Percentiles rank a stretch among this genome's conserved stretches.
Conservation (phyloP, 2,113 vertebrate species). For the Sturnus vulgaris region DNA sequence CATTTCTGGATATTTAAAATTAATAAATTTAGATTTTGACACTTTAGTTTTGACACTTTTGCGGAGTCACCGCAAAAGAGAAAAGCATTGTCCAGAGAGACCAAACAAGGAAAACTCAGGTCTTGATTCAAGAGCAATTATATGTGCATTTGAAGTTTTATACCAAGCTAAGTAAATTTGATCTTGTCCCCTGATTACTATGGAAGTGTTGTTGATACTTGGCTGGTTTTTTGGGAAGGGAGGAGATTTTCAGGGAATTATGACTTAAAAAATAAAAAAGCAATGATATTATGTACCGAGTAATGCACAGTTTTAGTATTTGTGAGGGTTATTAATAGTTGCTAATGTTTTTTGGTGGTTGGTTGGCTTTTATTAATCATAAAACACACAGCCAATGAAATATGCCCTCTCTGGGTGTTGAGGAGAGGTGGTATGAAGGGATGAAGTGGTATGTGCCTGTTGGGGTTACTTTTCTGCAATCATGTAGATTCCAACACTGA, state of each 20-base stretch:
- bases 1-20: neutral
- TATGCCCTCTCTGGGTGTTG: neutral
- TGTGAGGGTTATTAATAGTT: accelerated
- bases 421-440: neutral
- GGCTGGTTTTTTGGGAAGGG: neutral
- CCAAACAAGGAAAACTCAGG: neutral
- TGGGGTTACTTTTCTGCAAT: neutral
- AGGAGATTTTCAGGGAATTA: neutral
- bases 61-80: neutral
- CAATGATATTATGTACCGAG: neutral
- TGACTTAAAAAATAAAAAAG: neutral
- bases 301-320: neutral
- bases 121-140: neutral
- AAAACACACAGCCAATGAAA: neutral
- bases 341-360: neutral
- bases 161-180: neutral
- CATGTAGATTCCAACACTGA: neutral
- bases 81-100: neutral
- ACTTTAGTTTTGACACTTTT: neutral
- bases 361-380: neutral
- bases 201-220: neutral
- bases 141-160: neutral
- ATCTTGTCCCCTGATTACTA: accelerated
- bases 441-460: neutral
- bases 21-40: neutral